Evolutionary conservation across 2,113 vertebrate species (phyloP), one percentile per base, ranked within the genome.

Genomic region (Leptobrachium ailaonicum): DNA sequence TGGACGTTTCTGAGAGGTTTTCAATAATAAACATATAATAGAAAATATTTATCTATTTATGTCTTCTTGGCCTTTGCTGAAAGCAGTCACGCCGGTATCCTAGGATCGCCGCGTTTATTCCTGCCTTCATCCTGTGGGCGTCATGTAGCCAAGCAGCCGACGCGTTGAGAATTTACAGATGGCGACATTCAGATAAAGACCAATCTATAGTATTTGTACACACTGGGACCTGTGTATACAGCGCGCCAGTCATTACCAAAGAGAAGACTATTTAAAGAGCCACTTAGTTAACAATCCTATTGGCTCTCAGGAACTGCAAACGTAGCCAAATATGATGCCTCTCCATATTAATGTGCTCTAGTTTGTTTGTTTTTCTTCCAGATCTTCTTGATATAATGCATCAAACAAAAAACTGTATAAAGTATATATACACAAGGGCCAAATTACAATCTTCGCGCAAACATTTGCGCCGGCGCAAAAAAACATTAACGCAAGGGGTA

Each of bases 161-260:
- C 2, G 66, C 8, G 40, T 43, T 77, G 76, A 71, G 76, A 77
- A 71, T 43, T 43, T 40, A n/a, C 76, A 77, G 76, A 6, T 77
- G 76, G 66, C 66, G 32, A 58, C 75, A 77, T 77, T 69, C 56
- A 69, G 75, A 77, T 77, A 77, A 69, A 68, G 50, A 11, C 5
- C 66, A 41, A 69, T 77, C 75, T 40, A 56, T 54, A 60, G 50
- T 68, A 60, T 58, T 12, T 44, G 66, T 41, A 47, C 56, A 62
- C 66, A 62, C 44, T 0, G 12, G 66, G 40, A 32, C 6, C 42
- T 60, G 67, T 40, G 66, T 62, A 70, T 60, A 77, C 67, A 77
- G 9, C 1, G 42, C 2, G 66, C 20, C 40, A 54, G 50, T n/a
- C 64, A 69, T 77, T 77, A 77, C 50, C 13, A 3, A n/a, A 20